Conservation (phyloP, 2,888 invertebrate genomes). For the Magallana nippona region DNA sequence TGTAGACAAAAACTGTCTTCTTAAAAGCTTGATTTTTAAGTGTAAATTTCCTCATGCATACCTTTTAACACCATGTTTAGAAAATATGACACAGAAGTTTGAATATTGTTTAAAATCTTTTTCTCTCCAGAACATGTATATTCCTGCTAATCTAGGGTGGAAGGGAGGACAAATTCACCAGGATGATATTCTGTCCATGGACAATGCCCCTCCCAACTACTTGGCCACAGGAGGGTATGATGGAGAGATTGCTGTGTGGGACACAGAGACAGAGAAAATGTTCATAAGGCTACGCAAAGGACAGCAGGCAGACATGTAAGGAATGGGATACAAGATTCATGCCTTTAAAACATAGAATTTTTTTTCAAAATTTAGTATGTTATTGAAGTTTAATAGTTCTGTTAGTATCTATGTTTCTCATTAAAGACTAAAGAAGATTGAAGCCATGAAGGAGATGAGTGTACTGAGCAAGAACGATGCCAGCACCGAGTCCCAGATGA, state of each 20-base stretch:
- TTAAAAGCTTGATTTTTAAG: no score
- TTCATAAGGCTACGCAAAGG: constrained; percentile 73
- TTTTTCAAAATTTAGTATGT: no score
- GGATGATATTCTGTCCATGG: constrained; percentile 78
- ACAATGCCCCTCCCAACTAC: constrained; percentile 83
- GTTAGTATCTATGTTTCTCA: background rate
- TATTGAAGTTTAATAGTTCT: no score
- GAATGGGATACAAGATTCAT: background rate
- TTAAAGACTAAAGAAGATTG: constrained; percentile 60
- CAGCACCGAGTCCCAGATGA: constrained; percentile 14
- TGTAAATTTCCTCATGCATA: background rate
- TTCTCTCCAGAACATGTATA: constrained; percentile 70
- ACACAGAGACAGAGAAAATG: constrained; percentile 77
- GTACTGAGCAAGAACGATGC: constrained; percentile 35
- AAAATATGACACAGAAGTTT: background rate
- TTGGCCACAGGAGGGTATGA: constrained; percentile 83
- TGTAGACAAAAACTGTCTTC: no score
- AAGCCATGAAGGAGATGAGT: constrained; percentile 55
- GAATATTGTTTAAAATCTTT: background rate
- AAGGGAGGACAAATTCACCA: constrained; percentile 78
- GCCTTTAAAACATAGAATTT: no score
- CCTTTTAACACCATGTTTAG: background rate
- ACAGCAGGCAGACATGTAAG: constrained; percentile 70
- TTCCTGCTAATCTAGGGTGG: constrained; percentile 74
- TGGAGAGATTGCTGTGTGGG: constrained; percentile 79